Percentiles rank a stretch among this genome's conserved stretches.
These are phyloP conservation scores for Etia nguti DNA, from an alignment of 2,113 vertebrate species.

Conservation along the genomic window DNA sequence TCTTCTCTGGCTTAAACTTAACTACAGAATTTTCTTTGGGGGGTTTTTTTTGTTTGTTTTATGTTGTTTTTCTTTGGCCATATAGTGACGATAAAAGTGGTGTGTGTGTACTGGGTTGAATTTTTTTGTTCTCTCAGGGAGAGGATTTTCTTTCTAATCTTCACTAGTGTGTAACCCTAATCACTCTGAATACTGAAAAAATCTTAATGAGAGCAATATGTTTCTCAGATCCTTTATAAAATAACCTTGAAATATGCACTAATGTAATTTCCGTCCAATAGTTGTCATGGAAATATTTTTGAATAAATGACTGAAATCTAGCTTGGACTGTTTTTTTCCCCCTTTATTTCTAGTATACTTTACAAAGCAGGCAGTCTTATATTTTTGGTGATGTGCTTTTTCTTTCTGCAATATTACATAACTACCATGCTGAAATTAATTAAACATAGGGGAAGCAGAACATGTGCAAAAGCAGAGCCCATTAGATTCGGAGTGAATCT, in stretches of 20 bases:
- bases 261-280: conserved; percentile 54
- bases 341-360: not conserved
- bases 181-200: conserved; percentile 16
- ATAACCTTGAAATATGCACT: conserved; percentile 55
- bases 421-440: not conserved
- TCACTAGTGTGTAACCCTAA: conserved; percentile 15
- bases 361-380: not conserved
- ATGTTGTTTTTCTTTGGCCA: not conserved
- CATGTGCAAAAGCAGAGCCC: not conserved
- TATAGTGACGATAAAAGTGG: not conserved
- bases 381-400: not conserved
- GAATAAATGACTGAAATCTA: conserved; percentile 55
- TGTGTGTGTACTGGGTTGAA: not conserved
- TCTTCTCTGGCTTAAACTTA: conserved; percentile 34
- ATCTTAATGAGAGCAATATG: conserved; percentile 37
- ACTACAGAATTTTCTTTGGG: not conserved
- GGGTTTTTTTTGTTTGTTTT: rapidly evolving
- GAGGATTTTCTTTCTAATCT: conserved; percentile 14
- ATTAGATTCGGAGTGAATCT: not conserved
- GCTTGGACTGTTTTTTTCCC: not conserved
- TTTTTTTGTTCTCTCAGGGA: conserved; percentile 17
- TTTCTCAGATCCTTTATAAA: conserved; percentile 15
- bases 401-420: not conserved
- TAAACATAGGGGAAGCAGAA: not conserved
- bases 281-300: conserved; percentile 48